Evolutionary conservation across 2,888 invertebrate genomes (phyloP).

Genomic region (Heterodera filipjevi): DNA sequence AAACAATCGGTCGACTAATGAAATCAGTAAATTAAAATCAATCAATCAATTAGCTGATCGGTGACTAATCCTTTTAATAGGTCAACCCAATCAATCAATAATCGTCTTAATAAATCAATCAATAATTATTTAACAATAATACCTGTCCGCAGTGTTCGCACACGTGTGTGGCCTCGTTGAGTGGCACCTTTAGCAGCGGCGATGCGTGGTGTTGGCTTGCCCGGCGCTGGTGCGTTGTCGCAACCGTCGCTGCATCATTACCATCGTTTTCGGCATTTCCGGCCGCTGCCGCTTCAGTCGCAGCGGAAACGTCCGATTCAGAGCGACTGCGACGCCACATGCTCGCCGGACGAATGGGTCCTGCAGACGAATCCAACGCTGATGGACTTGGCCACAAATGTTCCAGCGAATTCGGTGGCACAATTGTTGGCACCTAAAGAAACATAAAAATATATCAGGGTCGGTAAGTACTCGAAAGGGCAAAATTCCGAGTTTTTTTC

Average conservation of each 20-base stretch:
- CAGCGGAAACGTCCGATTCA: slow-evolving; percentile 52
- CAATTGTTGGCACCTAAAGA: slow-evolving; percentile 20
- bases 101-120: too few relatives aligned
- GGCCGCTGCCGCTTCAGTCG: background rate
- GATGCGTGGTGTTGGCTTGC: slow-evolving; percentile 29
- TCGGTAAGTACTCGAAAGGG: background rate
- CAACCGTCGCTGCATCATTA: slow-evolving; percentile 65
- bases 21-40: too few relatives aligned
- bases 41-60: too few relatives aligned
- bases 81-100: too few relatives aligned
- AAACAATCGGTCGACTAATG: too few relatives aligned
- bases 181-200: slow-evolving; percentile 21
- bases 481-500: background rate
- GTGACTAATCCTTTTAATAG: too few relatives aligned
- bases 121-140: too few relatives aligned
- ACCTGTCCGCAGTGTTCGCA: slow-evolving; percentile 58
- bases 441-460: background rate
- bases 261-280: background rate
- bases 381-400: slow-evolving; percentile 20
- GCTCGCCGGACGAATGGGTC: slow-evolving; percentile 37
- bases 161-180: slow-evolving; percentile 44
- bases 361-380: slow-evolving; percentile 8
- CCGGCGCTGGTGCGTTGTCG: slow-evolving; percentile 6
- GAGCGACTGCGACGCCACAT: slow-evolving; percentile 54
- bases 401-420: slow-evolving; percentile 27